phyloP scores from a whole-genome alignment of 1,140 invertebrate genomes.

The Drosophila tsacasi region DNA sequence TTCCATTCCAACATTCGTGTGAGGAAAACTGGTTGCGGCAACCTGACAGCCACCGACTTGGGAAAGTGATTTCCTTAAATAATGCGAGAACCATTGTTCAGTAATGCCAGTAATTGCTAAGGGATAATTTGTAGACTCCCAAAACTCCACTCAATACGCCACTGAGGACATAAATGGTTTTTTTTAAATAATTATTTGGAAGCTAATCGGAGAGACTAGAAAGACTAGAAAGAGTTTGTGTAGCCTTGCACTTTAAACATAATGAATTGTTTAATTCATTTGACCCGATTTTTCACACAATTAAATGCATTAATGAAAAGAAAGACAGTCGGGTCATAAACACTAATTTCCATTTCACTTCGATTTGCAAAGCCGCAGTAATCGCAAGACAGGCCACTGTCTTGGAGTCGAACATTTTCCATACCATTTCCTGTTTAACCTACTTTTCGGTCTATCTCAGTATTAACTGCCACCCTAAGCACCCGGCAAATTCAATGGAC shows the following conservation, averaged over 20 bases:
- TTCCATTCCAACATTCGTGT: conserved; percentile 46
- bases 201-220: no score
- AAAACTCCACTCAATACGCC: not conserved
- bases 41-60: conserved; percentile 5
- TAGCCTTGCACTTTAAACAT: not conserved
- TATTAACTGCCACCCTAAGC: conserved; percentile 12
- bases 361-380: not conserved
- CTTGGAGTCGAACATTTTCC: conserved; percentile 9
- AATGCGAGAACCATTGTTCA: conserved; percentile 20
- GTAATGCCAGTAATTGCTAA: not conserved
- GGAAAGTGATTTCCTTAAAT: conserved; percentile 33
- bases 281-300: not conserved
- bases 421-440: conserved; percentile 9
- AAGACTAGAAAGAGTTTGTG: not conserved
- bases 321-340: no score
- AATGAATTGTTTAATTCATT: not conserved
- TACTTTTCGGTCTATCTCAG: conserved; percentile 5
- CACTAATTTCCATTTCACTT: not conserved
- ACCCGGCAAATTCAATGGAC: conserved; percentile 21
- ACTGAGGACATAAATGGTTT: not conserved
- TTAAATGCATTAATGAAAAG: not conserved
- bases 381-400: not conserved
- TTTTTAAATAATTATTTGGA: no score
- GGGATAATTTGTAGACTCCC: not conserved
- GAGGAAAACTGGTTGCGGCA: conserved; percentile 44